These are phyloP conservation scores for Caranx melampygus DNA, from an alignment of 2,113 vertebrate genomes.

Conservation along the genomic window DNA sequence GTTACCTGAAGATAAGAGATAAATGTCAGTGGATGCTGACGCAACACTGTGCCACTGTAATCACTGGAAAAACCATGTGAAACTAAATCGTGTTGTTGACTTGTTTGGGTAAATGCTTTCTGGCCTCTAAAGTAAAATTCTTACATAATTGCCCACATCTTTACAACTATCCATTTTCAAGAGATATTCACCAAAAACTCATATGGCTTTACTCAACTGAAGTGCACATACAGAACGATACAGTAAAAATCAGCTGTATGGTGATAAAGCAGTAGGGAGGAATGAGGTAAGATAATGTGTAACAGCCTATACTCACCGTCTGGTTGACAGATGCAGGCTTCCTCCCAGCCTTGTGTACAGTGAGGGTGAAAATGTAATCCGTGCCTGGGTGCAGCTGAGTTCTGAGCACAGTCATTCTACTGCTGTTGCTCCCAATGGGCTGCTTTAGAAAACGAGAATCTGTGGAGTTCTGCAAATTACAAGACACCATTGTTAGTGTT, in stretches of 20 bases:
- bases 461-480: slow-evolving; percentile 65
- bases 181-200: neutral
- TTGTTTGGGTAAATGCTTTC: neutral
- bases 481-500: neutral
- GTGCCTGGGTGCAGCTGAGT: slow-evolving; percentile 53
- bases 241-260: neutral
- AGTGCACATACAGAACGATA: neutral
- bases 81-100: neutral
- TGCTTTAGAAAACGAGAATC: slow-evolving; percentile 21
- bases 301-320: slow-evolving; percentile 70
- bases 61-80: neutral
- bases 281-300: neutral
- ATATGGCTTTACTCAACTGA: neutral
- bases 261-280: neutral
- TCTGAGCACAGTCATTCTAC: slow-evolving; percentile 62
- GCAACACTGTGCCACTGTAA: neutral
- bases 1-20: slow-evolving; percentile 74
- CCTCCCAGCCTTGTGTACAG: slow-evolving; percentile 75
- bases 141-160: neutral
- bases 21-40: neutral
- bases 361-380: slow-evolving; percentile 79
- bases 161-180: accelerated
- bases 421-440: slow-evolving; percentile 32
- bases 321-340: slow-evolving; percentile 72
- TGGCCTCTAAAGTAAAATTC: neutral